Conservation (phyloP, 2,797 vertebrate genomes). For the Falco berigora region DNA sequence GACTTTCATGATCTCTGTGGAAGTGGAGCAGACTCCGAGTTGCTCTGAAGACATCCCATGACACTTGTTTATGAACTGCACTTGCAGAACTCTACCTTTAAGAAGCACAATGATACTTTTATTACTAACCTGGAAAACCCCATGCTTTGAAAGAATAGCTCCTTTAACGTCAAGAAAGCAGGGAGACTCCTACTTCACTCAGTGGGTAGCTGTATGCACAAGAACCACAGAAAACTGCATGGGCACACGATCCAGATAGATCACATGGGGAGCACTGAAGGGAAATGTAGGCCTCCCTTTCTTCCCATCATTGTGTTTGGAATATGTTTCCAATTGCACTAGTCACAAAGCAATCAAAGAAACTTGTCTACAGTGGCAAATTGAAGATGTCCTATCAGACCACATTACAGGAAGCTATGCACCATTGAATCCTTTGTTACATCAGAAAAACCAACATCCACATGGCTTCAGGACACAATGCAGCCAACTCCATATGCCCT, state of each 20-base stretch:
- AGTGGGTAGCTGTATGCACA: neutral
- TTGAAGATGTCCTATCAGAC: slow-evolving; percentile 22
- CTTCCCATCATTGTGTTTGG: slow-evolving; percentile 48
- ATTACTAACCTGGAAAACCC: neutral
- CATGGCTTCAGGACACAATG: neutral
- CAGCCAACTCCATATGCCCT: neutral
- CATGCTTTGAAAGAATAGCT: neutral
- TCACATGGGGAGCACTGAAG: neutral
- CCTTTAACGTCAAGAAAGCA: neutral
- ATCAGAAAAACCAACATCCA: neutral
- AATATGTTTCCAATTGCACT: slow-evolving; percentile 42
- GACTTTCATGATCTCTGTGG: neutral
- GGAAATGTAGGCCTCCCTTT: slow-evolving; percentile 6
- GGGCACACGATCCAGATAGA: neutral
- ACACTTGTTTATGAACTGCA: neutral
- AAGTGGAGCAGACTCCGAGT: neutral
- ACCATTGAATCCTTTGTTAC: neutral
- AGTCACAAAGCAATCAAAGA: slow-evolving; percentile 2
- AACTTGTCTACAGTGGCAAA: neutral
- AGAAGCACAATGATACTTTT: neutral
- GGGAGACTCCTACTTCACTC: neutral
- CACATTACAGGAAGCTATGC: neutral
- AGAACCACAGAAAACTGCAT: neutral
- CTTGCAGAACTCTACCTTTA: neutral
- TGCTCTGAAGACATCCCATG: neutral